Evolutionary conservation across 2,888 invertebrate species (phyloP), one percentile per base, ranked within the genome.

Genomic region (Bombylius major): DNA sequence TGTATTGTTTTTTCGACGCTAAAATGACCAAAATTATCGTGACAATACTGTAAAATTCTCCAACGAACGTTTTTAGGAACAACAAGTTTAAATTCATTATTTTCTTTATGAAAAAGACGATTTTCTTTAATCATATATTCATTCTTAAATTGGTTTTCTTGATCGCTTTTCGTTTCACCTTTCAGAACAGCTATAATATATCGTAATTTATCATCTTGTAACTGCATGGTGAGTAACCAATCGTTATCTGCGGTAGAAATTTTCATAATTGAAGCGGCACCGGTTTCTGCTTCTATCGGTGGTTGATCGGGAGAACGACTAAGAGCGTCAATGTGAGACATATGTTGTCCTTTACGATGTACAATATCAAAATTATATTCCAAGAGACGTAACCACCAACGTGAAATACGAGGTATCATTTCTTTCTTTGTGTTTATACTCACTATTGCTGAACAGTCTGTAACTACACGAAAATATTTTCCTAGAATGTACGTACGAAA

Each of bases 11-110:
- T 64, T 14, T 62, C 61, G 0, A 60, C 5, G 8, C 58, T 55
- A 46, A 62, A 65, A 45, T 66, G 65, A 4, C 62, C 64, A 5
- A 58, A 53, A 9, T 65, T 60, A 39, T 65, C 63, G 45, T 65
- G 63, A 44, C 58, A 56, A 23, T 23, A 23, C 23, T 23, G 23
- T 23, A 23, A 23, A 23, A 36, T 9, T 12, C 61, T 50, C 63
- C 62, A 64, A 33, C 59, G 47, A 1, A 59, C 46, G 0, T 51
- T 36, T 33, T 58, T 51, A 5, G 63, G 62, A 8, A 64, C 59
- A n/a, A n/a, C n/a, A 31, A 62, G 49, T n/a, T 49, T 55, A 32
- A 34, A 55, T 33, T 13, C 23, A 33, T 49, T 51, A 8, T 48
- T 53, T 34, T 12, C 36, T 48, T 50, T 56, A 11, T 59, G 56